Percentiles rank a stretch among this genome's conserved stretches.
phyloP scores from a whole-genome alignment of 2,113 vertebrate genomes.

The Xyliphius kryptos region DNA sequence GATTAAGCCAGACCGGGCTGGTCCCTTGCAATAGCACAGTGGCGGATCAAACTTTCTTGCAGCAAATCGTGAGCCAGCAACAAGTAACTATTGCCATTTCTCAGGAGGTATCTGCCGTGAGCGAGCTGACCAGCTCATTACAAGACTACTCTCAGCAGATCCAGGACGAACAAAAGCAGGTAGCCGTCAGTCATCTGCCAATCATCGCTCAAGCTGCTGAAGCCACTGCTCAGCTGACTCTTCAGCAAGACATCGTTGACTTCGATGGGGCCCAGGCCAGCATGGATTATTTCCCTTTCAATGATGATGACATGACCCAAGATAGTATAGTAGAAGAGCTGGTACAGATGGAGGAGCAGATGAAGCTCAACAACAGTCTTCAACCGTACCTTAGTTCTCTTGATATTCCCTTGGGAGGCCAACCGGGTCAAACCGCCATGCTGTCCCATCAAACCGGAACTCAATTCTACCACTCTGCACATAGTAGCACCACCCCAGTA shows the following conservation, averaged over 20 bases:
- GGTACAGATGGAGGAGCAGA: slow-evolving; percentile 97
- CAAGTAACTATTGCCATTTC: slow-evolving; percentile 70
- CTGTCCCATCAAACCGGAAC: slow-evolving; percentile 69
- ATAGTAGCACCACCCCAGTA: slow-evolving; percentile 84
- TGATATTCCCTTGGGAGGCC: slow-evolving; percentile 78
- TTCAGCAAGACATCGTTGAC: slow-evolving; percentile 82
- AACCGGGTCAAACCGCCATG: slow-evolving; percentile 68
- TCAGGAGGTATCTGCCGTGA: slow-evolving; percentile 53
- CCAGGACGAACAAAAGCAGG: slow-evolving; percentile 59
- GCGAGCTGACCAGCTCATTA: slow-evolving; percentile 64
- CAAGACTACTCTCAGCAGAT: slow-evolving; percentile 68
- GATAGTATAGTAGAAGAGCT: slow-evolving; percentile 98
- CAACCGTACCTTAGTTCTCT: slow-evolving; percentile 77
- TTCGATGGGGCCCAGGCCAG: slow-evolving; percentile 80
- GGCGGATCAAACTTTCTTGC: slow-evolving; percentile 71
- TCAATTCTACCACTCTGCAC: slow-evolving; percentile 81
- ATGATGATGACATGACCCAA: slow-evolving; percentile 92
- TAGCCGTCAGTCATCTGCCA: slow-evolving; percentile 37
- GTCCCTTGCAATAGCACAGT: slow-evolving; percentile 58
- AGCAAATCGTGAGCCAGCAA: slow-evolving; percentile 76
- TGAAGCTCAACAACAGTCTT: slow-evolving; percentile 80
- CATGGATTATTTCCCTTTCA: slow-evolving; percentile 87
- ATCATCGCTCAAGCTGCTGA: slow-evolving; percentile 63
- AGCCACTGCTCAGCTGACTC: slow-evolving; percentile 69
- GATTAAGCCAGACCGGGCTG: slow-evolving; percentile 64